Conservation (phyloP, 2,113 vertebrate species). For the Microtus oregoni region DNA sequence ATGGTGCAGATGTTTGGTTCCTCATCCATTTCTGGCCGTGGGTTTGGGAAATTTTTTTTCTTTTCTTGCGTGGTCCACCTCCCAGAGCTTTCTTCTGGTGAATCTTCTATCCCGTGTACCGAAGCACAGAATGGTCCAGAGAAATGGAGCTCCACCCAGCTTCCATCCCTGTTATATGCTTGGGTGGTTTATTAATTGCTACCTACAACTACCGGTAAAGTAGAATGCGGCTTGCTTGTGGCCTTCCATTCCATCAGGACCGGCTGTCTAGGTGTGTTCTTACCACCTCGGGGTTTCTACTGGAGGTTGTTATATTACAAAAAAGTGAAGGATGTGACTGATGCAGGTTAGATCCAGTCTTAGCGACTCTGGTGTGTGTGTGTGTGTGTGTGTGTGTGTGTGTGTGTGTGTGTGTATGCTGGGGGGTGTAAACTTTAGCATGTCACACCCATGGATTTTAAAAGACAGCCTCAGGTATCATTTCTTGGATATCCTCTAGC, state of each 20-base stretch:
- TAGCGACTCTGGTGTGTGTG: neutral
- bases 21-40: neutral
- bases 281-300: accelerated
- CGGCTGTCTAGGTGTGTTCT: neutral
- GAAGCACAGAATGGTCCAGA: neutral
- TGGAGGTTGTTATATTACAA: neutral
- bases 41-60: neutral
- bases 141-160: neutral
- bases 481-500: neutral
- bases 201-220: neutral
- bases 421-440: too few relatives aligned
- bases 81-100: neutral
- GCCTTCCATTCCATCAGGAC: neutral
- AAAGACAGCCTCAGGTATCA: neutral
- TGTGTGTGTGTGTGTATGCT: neutral
- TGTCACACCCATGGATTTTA: neutral
- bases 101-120: neutral
- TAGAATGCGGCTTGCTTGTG: neutral
- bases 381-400: neutral
- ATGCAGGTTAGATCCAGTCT: neutral
- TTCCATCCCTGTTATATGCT: neutral
- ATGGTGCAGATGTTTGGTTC: neutral
- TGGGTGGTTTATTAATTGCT: neutral
- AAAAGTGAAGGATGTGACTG: neutral
- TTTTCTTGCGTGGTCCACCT: neutral